A percentile compares a stretch with the other conserved stretches of the same genome.
Evolutionary conservation across 2,888 invertebrate species (phyloP).

Genomic region (Pelosia muscerda): DNA sequence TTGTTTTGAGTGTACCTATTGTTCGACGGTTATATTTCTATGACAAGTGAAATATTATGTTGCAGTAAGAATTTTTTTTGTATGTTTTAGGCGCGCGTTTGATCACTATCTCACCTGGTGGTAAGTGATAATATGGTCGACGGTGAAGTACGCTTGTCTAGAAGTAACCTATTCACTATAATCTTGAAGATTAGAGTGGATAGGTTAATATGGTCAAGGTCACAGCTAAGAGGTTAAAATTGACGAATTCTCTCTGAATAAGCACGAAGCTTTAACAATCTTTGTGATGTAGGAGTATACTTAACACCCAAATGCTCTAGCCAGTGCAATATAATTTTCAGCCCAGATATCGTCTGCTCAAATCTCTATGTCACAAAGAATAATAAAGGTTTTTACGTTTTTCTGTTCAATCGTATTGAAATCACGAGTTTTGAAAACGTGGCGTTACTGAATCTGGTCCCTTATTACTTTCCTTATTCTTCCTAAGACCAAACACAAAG

Average conservation of each 20-base stretch:
- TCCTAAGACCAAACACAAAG: neutral
- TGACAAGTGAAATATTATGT: neutral
- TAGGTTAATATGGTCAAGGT: neutral
- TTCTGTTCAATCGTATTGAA: neutral
- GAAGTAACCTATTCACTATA: too few relatives aligned
- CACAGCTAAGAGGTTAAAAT: neutral
- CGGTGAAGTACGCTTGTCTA: too few relatives aligned
- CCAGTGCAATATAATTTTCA: neutral
- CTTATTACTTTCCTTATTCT: neutral
- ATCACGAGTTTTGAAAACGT: neutral
- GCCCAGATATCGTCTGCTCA: too few relatives aligned
- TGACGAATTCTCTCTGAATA: too few relatives aligned
- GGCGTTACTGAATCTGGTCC: neutral
- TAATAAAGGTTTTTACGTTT: neutral
- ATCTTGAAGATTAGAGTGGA: too few relatives aligned
- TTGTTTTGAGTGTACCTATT: conserved; percentile 15
- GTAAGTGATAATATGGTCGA: too few relatives aligned
- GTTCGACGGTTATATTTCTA: neutral
- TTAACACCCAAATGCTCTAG: too few relatives aligned
- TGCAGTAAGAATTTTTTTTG: too few relatives aligned
- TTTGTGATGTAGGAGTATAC: neutral
- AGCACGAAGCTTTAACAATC: neutral
- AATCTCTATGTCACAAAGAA: neutral
- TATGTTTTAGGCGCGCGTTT: too few relatives aligned
- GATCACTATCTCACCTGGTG: too few relatives aligned